Evolutionary conservation across 2,113 vertebrate species (phyloP).

Genomic region (Blennius ocellaris): DNA sequence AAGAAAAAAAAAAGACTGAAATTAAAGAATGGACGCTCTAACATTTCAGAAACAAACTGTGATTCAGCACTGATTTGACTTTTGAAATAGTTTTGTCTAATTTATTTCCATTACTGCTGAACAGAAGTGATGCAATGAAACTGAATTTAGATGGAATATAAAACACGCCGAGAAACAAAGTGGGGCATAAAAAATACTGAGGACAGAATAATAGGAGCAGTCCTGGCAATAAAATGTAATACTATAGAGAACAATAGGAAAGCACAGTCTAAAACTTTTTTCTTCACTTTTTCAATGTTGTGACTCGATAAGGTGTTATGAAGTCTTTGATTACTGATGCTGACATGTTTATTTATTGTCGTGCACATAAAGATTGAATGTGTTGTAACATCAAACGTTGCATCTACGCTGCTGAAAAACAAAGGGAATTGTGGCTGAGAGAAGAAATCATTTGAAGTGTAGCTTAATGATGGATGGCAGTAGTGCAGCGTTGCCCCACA

Average conservation of each 20-base stretch:
- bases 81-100: neutral
- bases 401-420: too few relatives aligned
- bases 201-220: neutral
- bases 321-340: too few relatives aligned
- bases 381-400: too few relatives aligned
- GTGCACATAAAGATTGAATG: too few relatives aligned
- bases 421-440: too few relatives aligned
- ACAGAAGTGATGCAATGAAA: neutral
- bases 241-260: neutral
- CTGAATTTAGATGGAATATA: neutral
- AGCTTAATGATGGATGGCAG: too few relatives aligned
- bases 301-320: neutral
- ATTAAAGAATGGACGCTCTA: neutral
- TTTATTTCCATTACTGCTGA: neutral
- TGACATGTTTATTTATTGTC: too few relatives aligned
- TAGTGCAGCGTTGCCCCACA: too few relatives aligned
- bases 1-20: neutral
- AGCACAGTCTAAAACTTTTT: neutral
- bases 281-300: neutral
- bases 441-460: too few relatives aligned
- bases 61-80: slow-evolving; percentile 9
- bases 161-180: neutral
- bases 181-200: slow-evolving; percentile 7
- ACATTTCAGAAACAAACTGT: slow-evolving; percentile 1
- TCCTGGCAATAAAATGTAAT: neutral